Conservation (phyloP, 2,113 vertebrate species). For the Sturnus vulgaris region DNA sequence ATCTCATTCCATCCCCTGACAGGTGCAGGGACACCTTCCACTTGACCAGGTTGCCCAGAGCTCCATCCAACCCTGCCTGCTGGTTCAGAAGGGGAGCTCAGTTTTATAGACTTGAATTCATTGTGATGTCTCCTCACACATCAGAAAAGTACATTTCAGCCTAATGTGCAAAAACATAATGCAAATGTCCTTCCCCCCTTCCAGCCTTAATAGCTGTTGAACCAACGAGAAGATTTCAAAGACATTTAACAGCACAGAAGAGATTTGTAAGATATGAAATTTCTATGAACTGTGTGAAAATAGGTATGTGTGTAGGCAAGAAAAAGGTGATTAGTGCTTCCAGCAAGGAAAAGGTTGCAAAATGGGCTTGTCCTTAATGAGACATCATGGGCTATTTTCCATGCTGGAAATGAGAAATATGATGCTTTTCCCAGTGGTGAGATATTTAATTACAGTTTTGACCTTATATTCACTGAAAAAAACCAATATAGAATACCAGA, state of each 20-base stretch:
- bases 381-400: neutral
- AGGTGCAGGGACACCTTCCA: neutral
- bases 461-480: slow-evolving; percentile 28
- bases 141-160: neutral
- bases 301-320: neutral
- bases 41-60: neutral
- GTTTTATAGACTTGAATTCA: neutral
- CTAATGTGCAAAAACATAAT: neutral
- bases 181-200: neutral
- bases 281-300: slow-evolving; percentile 6
- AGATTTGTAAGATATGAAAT: neutral
- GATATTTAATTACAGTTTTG: slow-evolving; percentile 46
- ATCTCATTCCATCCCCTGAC: neutral
- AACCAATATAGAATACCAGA: neutral
- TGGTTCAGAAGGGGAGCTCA: neutral
- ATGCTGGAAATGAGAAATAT: slow-evolving; percentile 27
- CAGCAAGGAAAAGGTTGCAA: slow-evolving; percentile 33
- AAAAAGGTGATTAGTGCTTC: slow-evolving; percentile 1
- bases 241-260: neutral
- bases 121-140: neutral
- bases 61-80: neutral
- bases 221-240: neutral
- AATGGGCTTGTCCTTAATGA: slow-evolving; percentile 20
- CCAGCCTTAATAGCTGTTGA: neutral
- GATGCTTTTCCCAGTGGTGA: slow-evolving; percentile 39